Evolutionary conservation across 2,113 vertebrate species (phyloP), one percentile per base, ranked within the genome.

Genomic region (Aepyceros melampus): DNA sequence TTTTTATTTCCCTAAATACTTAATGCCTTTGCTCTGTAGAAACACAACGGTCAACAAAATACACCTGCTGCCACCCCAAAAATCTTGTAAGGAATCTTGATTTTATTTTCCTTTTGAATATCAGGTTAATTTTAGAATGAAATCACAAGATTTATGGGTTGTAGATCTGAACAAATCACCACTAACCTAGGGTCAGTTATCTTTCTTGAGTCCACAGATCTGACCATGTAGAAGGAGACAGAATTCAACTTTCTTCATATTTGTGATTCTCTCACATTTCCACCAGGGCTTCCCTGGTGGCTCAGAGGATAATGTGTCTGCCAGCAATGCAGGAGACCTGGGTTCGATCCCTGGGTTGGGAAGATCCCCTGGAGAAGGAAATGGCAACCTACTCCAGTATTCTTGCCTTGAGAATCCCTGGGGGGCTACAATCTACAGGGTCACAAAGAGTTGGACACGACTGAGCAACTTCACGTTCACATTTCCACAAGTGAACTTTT

Each of bases 1-100:
- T 90, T 89, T 85, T 89, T 92, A 81, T 49, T 81, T 96, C 45
- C 60, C 92, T 90, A 78, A 90, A 96, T 67, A 92, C 45, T 82
- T 97, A 87, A 74, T 23, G 67, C 64, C 55, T 56, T 79, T 78
- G 45, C 2, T 67, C n/a, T 33, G 31, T 33, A 5, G 81, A 92
- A 95, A 79, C 23, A 79, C 19, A 96, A 49, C 5, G 6, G 5
- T 55, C 6, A 95, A 92, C 40, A 92, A 93, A 87, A 96, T 47
- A 25, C 11, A 84, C 43, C 33, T 97, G 47, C 12, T 7, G 51
- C 5, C 10, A 67, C 10, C 15, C 33, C 11, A 5, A n/a, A 51
- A 71, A 85, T 87, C 53, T 82, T 91, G 1, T 36, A 84, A 76
- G n/a, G 91, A 92, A 92, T 60, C 40, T 64, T 96, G 25, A 76